Percentiles rank a stretch among this genome's conserved stretches.
Conservation (phyloP, 2,797 vertebrate genomes). For the Peromyscus melanophrys region DNA sequence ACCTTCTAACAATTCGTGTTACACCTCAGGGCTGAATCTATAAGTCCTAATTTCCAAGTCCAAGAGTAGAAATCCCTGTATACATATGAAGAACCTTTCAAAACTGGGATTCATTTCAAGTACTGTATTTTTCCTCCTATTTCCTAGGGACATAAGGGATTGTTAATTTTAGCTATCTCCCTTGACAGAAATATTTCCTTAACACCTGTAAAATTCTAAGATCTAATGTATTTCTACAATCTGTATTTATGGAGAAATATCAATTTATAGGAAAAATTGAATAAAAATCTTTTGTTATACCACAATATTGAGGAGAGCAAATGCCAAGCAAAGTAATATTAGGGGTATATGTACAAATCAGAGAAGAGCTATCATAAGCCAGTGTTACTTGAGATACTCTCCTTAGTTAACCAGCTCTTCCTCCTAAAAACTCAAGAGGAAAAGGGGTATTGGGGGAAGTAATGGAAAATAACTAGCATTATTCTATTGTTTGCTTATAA, state of each 20-base stretch:
- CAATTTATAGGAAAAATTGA: slow-evolving; percentile 22
- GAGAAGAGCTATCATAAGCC: not conserved
- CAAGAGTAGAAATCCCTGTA: not conserved
- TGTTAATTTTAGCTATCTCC: slow-evolving; percentile 59
- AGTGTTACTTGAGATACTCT: not conserved
- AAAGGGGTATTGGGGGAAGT: not conserved
- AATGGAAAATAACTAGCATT: not conserved
- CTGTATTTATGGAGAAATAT: slow-evolving; percentile 61
- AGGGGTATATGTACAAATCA: slow-evolving; percentile 18
- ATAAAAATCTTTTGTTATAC: slow-evolving; percentile 27
- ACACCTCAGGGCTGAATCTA: not conserved
- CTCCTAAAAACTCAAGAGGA: not conserved
- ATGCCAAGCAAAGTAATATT: slow-evolving; percentile 25
- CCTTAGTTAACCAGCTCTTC: not conserved
- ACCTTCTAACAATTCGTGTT: too few relatives aligned
- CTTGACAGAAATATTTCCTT: slow-evolving; percentile 62
- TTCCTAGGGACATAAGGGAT: not conserved
- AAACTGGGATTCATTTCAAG: slow-evolving; percentile 21
- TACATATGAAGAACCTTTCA: slow-evolving; percentile 33
- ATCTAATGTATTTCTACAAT: slow-evolving; percentile 14
- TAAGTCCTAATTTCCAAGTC: not conserved
- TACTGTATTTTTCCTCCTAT: not conserved
- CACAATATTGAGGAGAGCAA: not conserved
- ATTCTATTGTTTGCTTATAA: slow-evolving; percentile 4
- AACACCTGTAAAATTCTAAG: not conserved